Percentiles rank a stretch among this genome's conserved stretches.
Evolutionary conservation across 2,888 invertebrate genomes (phyloP).

Genomic region (Limnephilus rhombicus): DNA sequence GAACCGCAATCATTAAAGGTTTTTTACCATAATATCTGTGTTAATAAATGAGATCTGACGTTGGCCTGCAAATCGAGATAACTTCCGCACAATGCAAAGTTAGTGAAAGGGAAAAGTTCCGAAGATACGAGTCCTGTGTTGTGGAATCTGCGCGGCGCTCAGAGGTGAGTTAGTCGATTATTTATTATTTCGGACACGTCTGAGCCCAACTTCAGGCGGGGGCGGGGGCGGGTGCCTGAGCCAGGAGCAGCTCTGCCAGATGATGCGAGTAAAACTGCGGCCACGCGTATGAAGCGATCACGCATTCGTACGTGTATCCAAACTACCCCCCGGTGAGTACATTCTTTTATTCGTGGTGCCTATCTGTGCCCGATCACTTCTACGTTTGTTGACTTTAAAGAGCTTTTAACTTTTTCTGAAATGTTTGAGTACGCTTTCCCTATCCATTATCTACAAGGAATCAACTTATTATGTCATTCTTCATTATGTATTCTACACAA

Average conservation of each 20-base stretch:
- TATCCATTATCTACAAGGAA: neutral
- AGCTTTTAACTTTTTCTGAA: neutral
- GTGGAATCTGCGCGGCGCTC: neutral
- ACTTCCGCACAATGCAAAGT: constrained; percentile 11
- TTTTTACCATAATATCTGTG: neutral
- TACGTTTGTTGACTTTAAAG: neutral
- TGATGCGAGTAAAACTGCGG: constrained; percentile 3
- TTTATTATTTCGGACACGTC: constrained; percentile 38
- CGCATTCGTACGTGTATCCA: neutral
- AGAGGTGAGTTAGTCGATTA: constrained; percentile 24
- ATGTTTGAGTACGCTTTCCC: neutral
- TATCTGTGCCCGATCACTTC: neutral
- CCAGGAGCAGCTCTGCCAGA: neutral
- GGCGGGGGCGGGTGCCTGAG: neutral
- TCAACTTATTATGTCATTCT: neutral
- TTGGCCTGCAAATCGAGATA: neutral
- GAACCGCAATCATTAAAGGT: no score
- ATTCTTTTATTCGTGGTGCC: neutral
- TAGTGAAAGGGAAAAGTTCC: constrained; percentile 20
- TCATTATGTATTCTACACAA: neutral
- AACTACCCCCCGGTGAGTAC: neutral
- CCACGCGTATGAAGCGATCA: neutral
- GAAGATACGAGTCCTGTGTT: neutral
- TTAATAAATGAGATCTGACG: constrained; percentile 6
- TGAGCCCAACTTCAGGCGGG: neutral